Evolutionary conservation across 2,888 invertebrate species (phyloP).

Genomic region (Nomada flava): DNA sequence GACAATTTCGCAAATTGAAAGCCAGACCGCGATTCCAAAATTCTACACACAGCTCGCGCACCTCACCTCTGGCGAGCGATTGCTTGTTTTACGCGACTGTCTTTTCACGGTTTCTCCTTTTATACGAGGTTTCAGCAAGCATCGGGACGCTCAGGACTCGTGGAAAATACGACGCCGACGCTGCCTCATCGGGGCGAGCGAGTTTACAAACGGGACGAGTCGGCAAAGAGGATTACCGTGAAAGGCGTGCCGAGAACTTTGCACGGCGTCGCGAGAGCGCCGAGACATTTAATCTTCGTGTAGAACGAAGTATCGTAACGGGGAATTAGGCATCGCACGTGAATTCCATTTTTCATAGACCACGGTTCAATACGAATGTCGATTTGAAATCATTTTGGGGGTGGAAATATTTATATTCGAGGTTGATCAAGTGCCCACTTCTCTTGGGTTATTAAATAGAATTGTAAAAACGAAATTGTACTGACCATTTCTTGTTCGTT

Average conservation of each 20-base stretch:
- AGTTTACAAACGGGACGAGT: constrained; percentile 59
- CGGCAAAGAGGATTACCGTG: constrained; percentile 60
- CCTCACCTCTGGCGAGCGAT: neutral
- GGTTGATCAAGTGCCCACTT: too few species aligned
- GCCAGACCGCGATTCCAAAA: constrained; percentile 64
- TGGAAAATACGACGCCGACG: constrained; percentile 45
- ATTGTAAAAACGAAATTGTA: too few species aligned
- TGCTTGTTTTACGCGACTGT: constrained; percentile 26
- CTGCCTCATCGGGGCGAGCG: constrained; percentile 41
- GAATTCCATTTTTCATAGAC: constrained; percentile 51
- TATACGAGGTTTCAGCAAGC: neutral
- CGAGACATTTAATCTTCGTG: constrained; percentile 61
- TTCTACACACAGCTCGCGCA: constrained; percentile 7
- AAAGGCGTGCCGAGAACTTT: constrained; percentile 52
- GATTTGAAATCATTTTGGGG: neutral
- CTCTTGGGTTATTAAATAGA: too few species aligned
- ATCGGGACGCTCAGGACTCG: constrained; percentile 13
- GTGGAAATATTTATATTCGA: too few species aligned
- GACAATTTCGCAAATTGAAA: constrained; percentile 78
- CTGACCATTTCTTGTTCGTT: too few species aligned
- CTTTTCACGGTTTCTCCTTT: constrained; percentile 15
- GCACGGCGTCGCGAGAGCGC: constrained; percentile 29
- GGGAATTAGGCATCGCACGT: constrained; percentile 26
- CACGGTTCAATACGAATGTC: neutral
- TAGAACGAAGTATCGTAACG: constrained; percentile 43